Evolutionary conservation across 2,113 vertebrate species (phyloP).

Genomic region (Climacteris rufus): DNA sequence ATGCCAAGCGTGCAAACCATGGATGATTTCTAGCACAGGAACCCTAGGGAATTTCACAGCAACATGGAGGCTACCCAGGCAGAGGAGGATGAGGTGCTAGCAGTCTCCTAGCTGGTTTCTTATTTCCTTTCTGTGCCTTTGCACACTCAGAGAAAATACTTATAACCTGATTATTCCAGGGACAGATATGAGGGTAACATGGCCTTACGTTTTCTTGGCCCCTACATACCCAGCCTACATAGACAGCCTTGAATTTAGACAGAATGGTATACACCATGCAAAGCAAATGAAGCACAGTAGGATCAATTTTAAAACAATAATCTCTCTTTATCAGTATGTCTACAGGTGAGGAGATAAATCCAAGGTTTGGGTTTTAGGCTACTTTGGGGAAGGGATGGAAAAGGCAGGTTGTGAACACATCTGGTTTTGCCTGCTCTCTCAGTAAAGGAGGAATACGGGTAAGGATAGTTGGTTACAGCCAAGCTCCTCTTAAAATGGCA

Average conservation of each 20-base stretch:
- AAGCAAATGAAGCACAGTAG: background rate
- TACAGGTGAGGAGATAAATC: background rate
- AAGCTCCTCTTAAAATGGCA: background rate
- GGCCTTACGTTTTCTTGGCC: background rate
- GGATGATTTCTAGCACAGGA: background rate
- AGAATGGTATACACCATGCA: background rate
- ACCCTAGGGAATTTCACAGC: fast-evolving
- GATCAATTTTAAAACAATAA: background rate
- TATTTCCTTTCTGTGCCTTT: background rate
- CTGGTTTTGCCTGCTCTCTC: background rate
- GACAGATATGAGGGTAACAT: background rate
- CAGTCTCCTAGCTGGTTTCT: background rate
- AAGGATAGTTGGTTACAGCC: background rate
- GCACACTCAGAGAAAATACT: background rate
- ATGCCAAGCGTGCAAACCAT: background rate
- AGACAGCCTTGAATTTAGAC: background rate
- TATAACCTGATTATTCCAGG: background rate
- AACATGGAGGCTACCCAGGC: background rate
- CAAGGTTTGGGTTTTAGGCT: background rate
- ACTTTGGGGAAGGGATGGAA: background rate
- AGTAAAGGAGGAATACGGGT: background rate
- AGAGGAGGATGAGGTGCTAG: background rate
- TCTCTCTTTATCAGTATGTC: background rate
- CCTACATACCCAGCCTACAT: background rate
- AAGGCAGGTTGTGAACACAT: background rate